These are phyloP conservation scores for Jaculus jaculus DNA, from an alignment of 2,113 vertebrate species.

Conservation along the genomic window DNA sequence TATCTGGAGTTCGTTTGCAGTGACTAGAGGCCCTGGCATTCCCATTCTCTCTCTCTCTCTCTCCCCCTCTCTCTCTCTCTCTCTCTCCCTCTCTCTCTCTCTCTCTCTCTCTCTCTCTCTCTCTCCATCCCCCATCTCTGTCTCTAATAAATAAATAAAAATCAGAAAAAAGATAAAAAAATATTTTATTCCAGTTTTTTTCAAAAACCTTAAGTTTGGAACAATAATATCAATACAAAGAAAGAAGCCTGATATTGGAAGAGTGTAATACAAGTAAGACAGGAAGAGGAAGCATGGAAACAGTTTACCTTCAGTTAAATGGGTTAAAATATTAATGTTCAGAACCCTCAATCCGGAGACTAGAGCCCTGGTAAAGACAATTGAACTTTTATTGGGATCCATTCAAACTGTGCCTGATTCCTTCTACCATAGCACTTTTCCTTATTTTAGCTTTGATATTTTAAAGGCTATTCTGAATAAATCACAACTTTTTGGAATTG, in stretches of 20 bases:
- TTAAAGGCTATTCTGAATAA: slow-evolving; percentile 75
- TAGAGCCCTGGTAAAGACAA: not conserved
- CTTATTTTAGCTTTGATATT: slow-evolving; percentile 66
- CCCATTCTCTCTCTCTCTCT: too few relatives aligned
- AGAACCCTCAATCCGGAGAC: not conserved
- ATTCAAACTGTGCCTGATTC: slow-evolving; percentile 38
- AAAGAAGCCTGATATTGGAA: not conserved
- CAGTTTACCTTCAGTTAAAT: not conserved
- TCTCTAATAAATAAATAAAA: too few relatives aligned
- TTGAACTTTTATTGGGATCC: slow-evolving; percentile 16
- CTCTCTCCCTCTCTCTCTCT: too few relatives aligned
- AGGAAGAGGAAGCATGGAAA: not conserved
- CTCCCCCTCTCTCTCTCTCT: too few relatives aligned
- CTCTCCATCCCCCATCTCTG: too few relatives aligned
- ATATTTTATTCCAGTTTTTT: not conserved
- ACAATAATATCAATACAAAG: not conserved
- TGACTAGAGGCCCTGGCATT: too few relatives aligned
- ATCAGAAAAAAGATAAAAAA: too few relatives aligned
- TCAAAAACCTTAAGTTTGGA: slow-evolving; percentile 31
- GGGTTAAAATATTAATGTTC: not conserved
- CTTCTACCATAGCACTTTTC: slow-evolving; percentile 64
- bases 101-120: too few relatives aligned
- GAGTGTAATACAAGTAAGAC: not conserved
- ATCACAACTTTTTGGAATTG: slow-evolving; percentile 75
- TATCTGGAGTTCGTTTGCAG: too few relatives aligned